Conservation (phyloP, 2,113 vertebrate genomes). For the Caloenas nicobarica region DNA sequence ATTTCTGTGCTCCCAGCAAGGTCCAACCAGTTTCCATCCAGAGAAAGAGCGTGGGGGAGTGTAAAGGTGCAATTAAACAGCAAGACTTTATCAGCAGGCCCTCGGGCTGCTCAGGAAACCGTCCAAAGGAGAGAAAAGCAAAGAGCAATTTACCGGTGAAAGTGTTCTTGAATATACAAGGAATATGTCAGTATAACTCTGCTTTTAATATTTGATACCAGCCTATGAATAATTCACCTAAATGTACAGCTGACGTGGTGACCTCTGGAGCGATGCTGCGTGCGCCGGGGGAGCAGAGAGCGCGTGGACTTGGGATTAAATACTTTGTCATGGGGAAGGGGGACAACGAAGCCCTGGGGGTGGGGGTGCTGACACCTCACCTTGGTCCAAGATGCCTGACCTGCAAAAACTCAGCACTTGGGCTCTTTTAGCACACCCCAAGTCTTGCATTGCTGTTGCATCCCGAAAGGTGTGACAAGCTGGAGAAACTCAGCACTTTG, state of each 20-base stretch:
- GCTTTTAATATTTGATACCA: constrained; percentile 29
- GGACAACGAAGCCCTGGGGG: neutral
- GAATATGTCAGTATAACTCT: neutral
- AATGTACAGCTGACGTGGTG: neutral
- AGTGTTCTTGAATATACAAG: constrained; percentile 7
- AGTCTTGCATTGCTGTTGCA: fast-evolving
- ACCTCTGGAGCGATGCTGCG: neutral
- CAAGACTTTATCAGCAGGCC: neutral
- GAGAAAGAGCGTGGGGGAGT: neutral
- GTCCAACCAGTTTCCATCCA: fast-evolving
- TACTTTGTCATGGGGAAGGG: too few species aligned
- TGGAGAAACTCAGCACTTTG: neutral
- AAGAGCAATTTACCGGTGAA: neutral
- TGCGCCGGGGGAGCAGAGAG: neutral
- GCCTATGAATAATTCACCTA: constrained; percentile 4
- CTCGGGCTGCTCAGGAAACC: neutral
- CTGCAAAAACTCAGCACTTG: fast-evolving
- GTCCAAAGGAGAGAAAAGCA: neutral
- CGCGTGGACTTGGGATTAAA: neutral
- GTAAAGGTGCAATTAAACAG: neutral
- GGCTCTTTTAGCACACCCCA: fast-evolving
- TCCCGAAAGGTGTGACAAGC: neutral
- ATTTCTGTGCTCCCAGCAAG: neutral
- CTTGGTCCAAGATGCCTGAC: fast-evolving
- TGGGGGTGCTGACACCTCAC: neutral